These are phyloP conservation scores for Aphidius gifuensis DNA, from an alignment of 1,140 invertebrate genomes.

Conservation along the genomic window DNA sequence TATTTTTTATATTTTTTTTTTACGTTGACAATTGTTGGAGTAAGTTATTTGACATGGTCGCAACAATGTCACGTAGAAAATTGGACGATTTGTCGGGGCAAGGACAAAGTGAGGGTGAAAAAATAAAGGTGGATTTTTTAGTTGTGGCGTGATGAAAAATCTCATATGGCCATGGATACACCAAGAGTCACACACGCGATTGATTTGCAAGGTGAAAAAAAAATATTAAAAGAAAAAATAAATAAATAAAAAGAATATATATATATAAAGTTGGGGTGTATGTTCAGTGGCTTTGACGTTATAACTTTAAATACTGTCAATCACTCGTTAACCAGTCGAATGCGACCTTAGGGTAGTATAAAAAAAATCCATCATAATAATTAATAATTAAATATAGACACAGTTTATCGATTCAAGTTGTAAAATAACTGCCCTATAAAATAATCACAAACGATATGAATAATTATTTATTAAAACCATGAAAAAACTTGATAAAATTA, in stretches of 20 bases:
- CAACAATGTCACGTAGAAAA: conserved; percentile 31
- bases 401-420: too few species aligned
- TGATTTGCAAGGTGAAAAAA: conserved; percentile 1
- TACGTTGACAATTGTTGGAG: conserved; percentile 19
- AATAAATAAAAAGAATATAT: background rate
- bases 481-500: too few species aligned
- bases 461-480: too few species aligned
- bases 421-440: too few species aligned
- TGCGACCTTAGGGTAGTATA: too few species aligned
- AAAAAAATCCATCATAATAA: too few species aligned
- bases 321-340: too few species aligned
- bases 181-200: conserved; percentile 15
- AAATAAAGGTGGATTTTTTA: background rate
- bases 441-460: too few species aligned
- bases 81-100: conserved; percentile 27
- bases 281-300: conserved; percentile 1
- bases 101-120: conserved; percentile 10
- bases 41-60: conserved; percentile 21
- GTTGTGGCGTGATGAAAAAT: conserved; percentile 22
- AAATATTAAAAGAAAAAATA: conserved; percentile 7
- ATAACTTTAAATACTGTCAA: background rate
- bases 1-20: background rate
- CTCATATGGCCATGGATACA: background rate
- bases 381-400: too few species aligned
- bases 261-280: too few species aligned